Evolutionary conservation across 2,113 vertebrate genomes (phyloP).

Genomic region (Limanda limanda): DNA sequence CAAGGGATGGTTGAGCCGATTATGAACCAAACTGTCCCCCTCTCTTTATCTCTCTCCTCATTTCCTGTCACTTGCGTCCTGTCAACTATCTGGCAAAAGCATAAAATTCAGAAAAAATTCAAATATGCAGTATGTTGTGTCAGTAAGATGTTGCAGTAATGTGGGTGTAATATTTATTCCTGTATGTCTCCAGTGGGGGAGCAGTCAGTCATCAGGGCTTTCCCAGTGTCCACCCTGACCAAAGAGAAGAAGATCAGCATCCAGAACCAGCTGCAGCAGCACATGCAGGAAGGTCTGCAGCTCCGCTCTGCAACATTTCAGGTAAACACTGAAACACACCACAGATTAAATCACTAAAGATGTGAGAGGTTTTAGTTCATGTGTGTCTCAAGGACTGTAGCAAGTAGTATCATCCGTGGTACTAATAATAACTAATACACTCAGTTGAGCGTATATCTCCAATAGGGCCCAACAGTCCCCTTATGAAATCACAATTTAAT

Average conservation of each 20-base stretch:
- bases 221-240: slow-evolving; percentile 92
- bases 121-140: neutral
- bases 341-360: neutral
- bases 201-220: slow-evolving; percentile 93
- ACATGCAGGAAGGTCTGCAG: slow-evolving; percentile 96
- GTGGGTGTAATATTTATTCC: slow-evolving; percentile 7
- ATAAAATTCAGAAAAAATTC: neutral
- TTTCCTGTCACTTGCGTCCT: too few species aligned
- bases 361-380: too few species aligned
- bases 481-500: neutral
- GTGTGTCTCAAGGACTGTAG: too few species aligned
- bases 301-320: slow-evolving; percentile 95
- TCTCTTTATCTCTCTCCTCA: too few species aligned
- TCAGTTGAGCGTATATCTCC: too few species aligned
- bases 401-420: neutral
- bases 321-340: slow-evolving; percentile 76
- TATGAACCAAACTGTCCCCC: too few species aligned
- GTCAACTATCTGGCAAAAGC: too few species aligned
- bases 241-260: slow-evolving; percentile 98
- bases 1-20: too few species aligned
- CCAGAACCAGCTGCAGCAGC: slow-evolving; percentile 96
- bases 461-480: too few species aligned
- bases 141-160: neutral
- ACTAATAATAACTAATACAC: too few species aligned
- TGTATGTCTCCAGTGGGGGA: slow-evolving; percentile 89